A percentile compares a stretch with the other conserved stretches of the same genome.
Conservation (phyloP, 2,888 invertebrate species). For the Cosmopolites sordidus region DNA sequence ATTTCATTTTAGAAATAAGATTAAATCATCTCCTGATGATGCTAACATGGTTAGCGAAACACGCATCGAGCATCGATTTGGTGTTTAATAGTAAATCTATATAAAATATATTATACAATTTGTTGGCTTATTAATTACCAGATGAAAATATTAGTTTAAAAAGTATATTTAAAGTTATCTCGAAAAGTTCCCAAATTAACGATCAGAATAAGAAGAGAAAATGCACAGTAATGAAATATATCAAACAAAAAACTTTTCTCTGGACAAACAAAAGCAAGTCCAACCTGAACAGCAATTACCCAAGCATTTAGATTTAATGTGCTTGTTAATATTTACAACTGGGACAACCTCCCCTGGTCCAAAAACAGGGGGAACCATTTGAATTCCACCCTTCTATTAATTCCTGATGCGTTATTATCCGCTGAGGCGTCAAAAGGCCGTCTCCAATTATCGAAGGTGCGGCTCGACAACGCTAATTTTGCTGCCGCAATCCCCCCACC, state of each 20-base stretch:
- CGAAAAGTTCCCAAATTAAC: too few relatives aligned
- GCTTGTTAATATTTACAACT: slow-evolving; percentile 9
- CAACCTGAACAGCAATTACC: slow-evolving; percentile 6
- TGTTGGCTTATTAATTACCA: too few relatives aligned
- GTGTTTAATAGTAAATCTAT: too few relatives aligned
- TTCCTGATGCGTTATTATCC: slow-evolving; percentile 11
- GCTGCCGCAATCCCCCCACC: too few relatives aligned
- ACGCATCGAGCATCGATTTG: too few relatives aligned
- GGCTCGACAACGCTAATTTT: too few relatives aligned
- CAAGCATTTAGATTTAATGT: slow-evolving; percentile 12
- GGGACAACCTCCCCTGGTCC: not conserved
- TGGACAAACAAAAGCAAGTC: not conserved
- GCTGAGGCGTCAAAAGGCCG: slow-evolving; percentile 3
- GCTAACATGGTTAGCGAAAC: too few relatives aligned
- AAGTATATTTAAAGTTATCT: too few relatives aligned
- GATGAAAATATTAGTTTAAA: too few relatives aligned
- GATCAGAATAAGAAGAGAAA: not conserved
- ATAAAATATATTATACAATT: too few relatives aligned
- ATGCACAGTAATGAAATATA: not conserved
- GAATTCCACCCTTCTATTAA: slow-evolving; percentile 9
- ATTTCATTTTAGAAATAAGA: too few relatives aligned
- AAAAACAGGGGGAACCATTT: slow-evolving; percentile 1
- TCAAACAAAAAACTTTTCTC: slow-evolving; percentile 1
- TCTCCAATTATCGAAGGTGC: not conserved
- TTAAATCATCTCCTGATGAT: too few relatives aligned